Evolutionary conservation across 2,113 vertebrate species (phyloP).

Genomic region (Phrynosoma blainvillii): DNA sequence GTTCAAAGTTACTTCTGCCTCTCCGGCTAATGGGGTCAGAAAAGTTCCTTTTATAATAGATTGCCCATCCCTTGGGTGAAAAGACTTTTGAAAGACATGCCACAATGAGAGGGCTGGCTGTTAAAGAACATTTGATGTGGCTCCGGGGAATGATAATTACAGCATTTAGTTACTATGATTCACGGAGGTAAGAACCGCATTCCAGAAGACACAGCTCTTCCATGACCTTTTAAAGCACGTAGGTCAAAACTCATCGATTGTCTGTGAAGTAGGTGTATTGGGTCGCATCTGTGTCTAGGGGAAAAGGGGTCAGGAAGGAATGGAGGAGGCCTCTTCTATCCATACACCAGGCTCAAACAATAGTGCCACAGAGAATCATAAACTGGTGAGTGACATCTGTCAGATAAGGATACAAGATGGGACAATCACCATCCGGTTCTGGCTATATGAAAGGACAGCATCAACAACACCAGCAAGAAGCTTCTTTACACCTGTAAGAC

Average conservation of each 20-base stretch:
- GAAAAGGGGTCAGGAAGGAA: neutral
- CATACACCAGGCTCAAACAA: neutral
- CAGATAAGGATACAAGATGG: neutral
- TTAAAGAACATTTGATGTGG: constrained; percentile 68
- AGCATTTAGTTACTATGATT: constrained; percentile 40
- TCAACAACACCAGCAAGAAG: neutral
- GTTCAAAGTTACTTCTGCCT: constrained; percentile 61
- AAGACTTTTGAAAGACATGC: constrained; percentile 63
- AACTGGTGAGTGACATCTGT: neutral
- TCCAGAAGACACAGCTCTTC: constrained; percentile 27
- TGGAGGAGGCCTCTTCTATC: neutral
- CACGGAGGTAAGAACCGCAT: constrained; percentile 36
- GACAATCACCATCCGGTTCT: neutral
- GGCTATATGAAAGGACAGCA: neutral
- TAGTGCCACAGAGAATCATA: neutral
- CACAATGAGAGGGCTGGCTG: constrained; percentile 49
- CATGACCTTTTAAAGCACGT: constrained; percentile 7
- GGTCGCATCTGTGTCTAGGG: neutral
- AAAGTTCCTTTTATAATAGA: constrained; percentile 61
- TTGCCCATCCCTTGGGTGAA: constrained; percentile 55
- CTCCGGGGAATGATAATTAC: constrained; percentile 67
- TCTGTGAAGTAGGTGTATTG: neutral
- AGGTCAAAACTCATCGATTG: constrained; percentile 11
- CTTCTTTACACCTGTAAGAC: neutral
- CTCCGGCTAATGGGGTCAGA: constrained; percentile 69